phyloP scores from a whole-genome alignment of 2,888 invertebrate genomes.

The Agrochola circellaris region DNA sequence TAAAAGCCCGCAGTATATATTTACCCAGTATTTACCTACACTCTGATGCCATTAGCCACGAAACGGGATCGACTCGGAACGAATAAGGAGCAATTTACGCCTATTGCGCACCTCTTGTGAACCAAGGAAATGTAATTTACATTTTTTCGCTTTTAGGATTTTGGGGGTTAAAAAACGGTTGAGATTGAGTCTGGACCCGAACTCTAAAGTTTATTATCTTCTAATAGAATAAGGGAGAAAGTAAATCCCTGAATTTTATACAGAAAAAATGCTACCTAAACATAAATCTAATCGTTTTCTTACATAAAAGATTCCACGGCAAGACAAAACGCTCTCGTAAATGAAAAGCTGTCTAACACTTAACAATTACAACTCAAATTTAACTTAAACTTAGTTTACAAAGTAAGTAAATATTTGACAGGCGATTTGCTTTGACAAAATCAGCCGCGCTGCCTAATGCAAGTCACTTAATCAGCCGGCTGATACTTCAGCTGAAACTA shows the following conservation, averaged over 20 bases:
- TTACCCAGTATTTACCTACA: slow-evolving; percentile 65
- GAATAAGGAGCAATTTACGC: slow-evolving; percentile 71
- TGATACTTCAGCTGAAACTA: slow-evolving; percentile 62
- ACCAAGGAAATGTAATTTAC: slow-evolving; percentile 57
- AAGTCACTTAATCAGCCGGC: slow-evolving; percentile 74
- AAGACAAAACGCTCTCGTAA: not conserved
- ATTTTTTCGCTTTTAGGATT: slow-evolving; percentile 54
- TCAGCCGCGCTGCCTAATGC: slow-evolving; percentile 65
- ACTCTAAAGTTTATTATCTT: slow-evolving; percentile 31
- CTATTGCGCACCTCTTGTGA: slow-evolving; percentile 64
- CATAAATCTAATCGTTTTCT: slow-evolving; percentile 12
- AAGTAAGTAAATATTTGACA: slow-evolving; percentile 66
- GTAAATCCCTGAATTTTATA: not conserved
- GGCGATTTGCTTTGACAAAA: slow-evolving; percentile 69
- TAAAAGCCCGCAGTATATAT: slow-evolving; percentile 74
- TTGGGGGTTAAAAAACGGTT: slow-evolving; percentile 38
- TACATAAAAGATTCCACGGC: not conserved
- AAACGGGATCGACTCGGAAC: slow-evolving; percentile 63
- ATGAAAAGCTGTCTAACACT: not conserved
- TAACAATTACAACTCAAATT: slow-evolving; percentile 29
- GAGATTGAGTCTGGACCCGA: slow-evolving; percentile 43
- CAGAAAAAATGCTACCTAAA: not conserved
- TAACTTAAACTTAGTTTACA: slow-evolving; percentile 34
- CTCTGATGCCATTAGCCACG: slow-evolving; percentile 67
- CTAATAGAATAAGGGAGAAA: slow-evolving; percentile 28